Evolutionary conservation across 2,888 invertebrate genomes (phyloP).

Genomic region (Caprella mutica): DNA sequence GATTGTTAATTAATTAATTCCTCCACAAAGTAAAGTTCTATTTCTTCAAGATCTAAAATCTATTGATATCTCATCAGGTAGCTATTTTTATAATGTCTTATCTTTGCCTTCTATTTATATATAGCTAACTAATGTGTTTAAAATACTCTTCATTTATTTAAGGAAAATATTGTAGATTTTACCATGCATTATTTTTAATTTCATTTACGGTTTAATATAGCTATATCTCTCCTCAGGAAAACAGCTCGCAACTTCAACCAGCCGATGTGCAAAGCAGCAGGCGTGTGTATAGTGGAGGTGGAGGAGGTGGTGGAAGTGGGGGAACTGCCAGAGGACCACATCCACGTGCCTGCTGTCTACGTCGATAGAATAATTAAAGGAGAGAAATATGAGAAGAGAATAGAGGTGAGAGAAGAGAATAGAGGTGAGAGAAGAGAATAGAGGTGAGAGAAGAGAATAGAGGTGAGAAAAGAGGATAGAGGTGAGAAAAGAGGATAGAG

Average conservation of each 20-base stretch:
- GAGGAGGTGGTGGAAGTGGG: conserved; percentile 34
- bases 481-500: too few relatives aligned
- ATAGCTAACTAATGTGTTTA: neutral
- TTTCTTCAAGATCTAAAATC: too few relatives aligned
- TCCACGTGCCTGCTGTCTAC: conserved; percentile 34
- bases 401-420: conserved; percentile 29
- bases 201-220: neutral
- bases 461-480: too few relatives aligned
- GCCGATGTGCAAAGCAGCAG: conserved; percentile 34
- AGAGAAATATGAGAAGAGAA: conserved; percentile 32
- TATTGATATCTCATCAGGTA: too few relatives aligned
- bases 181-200: neutral
- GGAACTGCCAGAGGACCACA: conserved; percentile 25
- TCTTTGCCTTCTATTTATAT: neutral
- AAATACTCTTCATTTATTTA: neutral
- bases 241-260: conserved; percentile 34
- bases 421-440: too few relatives aligned
- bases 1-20: too few relatives aligned
- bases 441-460: too few relatives aligned
- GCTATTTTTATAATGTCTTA: too few relatives aligned
- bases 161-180: neutral
- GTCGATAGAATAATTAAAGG: conserved; percentile 32
- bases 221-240: conserved; percentile 16
- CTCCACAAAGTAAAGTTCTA: too few relatives aligned
- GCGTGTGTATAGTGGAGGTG: conserved; percentile 33